phyloP scores from a whole-genome alignment of 2,888 invertebrate genomes.

The Eupithecia exiguata region DNA sequence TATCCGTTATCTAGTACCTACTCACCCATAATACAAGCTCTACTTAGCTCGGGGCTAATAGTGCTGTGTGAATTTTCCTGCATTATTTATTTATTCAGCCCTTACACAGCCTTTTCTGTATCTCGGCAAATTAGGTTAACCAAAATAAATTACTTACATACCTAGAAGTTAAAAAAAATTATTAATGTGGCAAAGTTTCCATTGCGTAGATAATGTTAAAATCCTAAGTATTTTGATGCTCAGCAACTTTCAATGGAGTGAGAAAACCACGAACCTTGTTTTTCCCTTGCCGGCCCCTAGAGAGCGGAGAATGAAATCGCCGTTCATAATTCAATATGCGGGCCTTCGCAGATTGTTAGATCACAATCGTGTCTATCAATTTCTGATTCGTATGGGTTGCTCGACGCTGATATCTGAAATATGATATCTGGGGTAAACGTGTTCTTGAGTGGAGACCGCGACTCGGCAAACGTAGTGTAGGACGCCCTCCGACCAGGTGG shows the following conservation, averaged over 20 bases:
- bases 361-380: constrained; percentile 13
- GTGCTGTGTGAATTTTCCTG: neutral
- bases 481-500: no score
- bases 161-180: no score
- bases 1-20: no score
- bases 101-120: neutral
- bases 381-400: constrained; percentile 9
- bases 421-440: neutral
- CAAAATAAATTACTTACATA: no score
- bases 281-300: constrained; percentile 3
- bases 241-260: constrained; percentile 13
- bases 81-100: neutral
- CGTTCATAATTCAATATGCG: constrained; percentile 9
- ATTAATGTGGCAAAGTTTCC: neutral
- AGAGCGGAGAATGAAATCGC: constrained; percentile 11
- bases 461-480: no score
- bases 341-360: constrained; percentile 5
- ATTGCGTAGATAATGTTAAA: neutral
- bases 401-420: no score
- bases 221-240: neutral
- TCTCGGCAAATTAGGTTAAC: no score
- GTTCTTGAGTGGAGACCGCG: no score
- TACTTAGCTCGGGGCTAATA: neutral
- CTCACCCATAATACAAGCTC: no score
- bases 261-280: neutral